Evolutionary conservation across 2,797 vertebrate species (phyloP).

Genomic region (Darevskia mixta): DNA sequence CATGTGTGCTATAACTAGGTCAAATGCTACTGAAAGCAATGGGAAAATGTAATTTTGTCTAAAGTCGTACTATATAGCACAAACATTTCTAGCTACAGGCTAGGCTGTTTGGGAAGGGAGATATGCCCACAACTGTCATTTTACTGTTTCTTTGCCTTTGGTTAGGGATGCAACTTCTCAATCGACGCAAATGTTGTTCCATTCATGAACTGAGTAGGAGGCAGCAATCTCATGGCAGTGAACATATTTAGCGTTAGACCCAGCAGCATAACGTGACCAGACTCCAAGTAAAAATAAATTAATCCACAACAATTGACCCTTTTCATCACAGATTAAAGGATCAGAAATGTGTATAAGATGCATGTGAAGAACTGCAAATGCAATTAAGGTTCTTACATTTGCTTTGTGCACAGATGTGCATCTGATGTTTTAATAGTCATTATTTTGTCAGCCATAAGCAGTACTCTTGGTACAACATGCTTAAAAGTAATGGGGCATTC

Average conservation of each 20-base stretch:
- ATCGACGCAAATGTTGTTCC: background rate
- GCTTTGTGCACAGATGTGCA: background rate
- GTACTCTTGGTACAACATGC: conserved; percentile 9
- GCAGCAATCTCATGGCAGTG: background rate
- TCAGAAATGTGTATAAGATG: background rate
- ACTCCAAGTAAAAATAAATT: background rate
- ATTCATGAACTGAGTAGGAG: background rate
- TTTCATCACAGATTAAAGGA: background rate
- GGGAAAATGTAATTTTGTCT: background rate
- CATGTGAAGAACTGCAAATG: background rate
- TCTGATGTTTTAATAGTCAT: conserved; percentile 14
- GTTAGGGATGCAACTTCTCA: background rate
- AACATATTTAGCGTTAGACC: conserved; percentile 5
- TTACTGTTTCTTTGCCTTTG: background rate
- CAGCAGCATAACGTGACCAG: background rate
- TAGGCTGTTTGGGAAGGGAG: background rate
- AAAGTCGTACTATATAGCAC: background rate
- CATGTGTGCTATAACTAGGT: too few relatives aligned
- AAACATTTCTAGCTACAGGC: background rate
- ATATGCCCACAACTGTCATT: background rate
- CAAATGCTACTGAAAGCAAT: background rate
- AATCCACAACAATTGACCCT: background rate
- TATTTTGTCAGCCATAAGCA: conserved; percentile 42
- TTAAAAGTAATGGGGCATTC: conserved; percentile 26
- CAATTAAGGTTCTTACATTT: conserved; percentile 10